A percentile compares a stretch with the other conserved stretches of the same genome.
These are phyloP conservation scores for Melanotaenia pygmaea DNA, from an alignment of 2,797 vertebrate species.

Conservation along the genomic window DNA sequence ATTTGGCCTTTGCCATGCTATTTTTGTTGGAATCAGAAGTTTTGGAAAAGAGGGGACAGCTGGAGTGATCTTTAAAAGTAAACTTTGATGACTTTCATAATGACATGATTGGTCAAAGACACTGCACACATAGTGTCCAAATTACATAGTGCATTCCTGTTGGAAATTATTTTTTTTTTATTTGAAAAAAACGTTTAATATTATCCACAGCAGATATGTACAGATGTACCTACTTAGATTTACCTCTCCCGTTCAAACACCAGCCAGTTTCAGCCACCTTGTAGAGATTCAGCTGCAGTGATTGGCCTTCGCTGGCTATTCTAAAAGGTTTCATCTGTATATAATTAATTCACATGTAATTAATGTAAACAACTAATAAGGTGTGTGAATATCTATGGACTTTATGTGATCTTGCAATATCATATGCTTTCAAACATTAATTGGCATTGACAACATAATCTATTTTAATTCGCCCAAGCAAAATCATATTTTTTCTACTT, in stretches of 20 bases:
- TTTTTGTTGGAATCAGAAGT: neutral
- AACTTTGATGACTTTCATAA: no score
- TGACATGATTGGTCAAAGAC: no score
- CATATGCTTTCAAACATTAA: constrained; percentile 25
- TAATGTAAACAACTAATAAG: neutral
- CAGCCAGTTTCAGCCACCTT: no score
- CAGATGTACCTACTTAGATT: no score
- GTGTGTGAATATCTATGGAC: neutral
- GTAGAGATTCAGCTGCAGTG: no score
- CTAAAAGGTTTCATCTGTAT: no score
- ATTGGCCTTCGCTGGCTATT: no score
- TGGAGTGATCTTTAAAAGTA: neutral
- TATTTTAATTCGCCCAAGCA: constrained; percentile 14
- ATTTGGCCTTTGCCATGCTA: neutral
- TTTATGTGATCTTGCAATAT: neutral
- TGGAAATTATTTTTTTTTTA: neutral
- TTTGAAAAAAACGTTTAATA: neutral
- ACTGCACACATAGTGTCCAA: no score
- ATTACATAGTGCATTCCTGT: neutral
- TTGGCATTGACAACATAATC: constrained; percentile 13
- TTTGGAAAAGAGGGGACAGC: neutral
- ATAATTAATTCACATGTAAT: neutral
- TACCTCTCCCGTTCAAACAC: no score
- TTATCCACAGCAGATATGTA: neutral
- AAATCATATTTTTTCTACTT: constrained; percentile 22